Evolutionary conservation across 2,888 invertebrate genomes (phyloP), one percentile per base, ranked within the genome.

Genomic region (Poecilus cupreus): DNA sequence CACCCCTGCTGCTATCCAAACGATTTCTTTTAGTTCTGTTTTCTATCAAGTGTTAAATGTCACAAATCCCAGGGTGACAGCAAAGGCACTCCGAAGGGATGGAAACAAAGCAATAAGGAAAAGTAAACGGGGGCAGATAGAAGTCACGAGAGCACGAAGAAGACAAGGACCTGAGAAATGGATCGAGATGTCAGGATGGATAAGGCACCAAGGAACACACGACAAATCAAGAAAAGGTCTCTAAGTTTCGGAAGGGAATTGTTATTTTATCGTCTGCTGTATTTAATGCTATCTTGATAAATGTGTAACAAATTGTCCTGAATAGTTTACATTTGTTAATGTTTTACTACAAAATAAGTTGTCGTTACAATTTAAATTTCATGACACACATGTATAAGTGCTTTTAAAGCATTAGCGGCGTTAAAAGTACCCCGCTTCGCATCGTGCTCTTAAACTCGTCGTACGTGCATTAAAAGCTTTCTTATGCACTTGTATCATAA

Each of bases 151-250:
- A 20, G 1, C 18, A 20, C 11, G 18, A 4, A 18, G 16, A 49
- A 54, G 54, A 54, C 54, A 51, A 51, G 54, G 4, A 32, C 6
- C 6, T 54, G 54, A 54, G 54, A 54, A 54, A 54, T 54, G 54
- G 22, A 54, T 20, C 22, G 54, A 54, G 54, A 54, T 54, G 22
- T 54, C 54, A 54, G 10, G 54, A 54, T 10, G 54, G 54, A 54
- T 54, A 54, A 54, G 32, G 32, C 32, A 32, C 54, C 10, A 54
- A 54, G 54, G 54, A n/a, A n/a, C n/a, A n/a, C n/a, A n/a, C n/a
- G n/a, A 54, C 54, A 54, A 54, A 54, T 54, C 54, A 54, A 20
- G 22, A 22, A 54, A 18, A 54, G 22, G 22, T 20, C 32, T 32
- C 32, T 3, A 32, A 32, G 32, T 32, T 32, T 54, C 22, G 2